A percentile compares a stretch with the other conserved stretches of the same genome.
These are phyloP conservation scores for Habroteleia sp. DNA, from an alignment of 2,888 invertebrate genomes.

Conservation along the genomic window DNA sequence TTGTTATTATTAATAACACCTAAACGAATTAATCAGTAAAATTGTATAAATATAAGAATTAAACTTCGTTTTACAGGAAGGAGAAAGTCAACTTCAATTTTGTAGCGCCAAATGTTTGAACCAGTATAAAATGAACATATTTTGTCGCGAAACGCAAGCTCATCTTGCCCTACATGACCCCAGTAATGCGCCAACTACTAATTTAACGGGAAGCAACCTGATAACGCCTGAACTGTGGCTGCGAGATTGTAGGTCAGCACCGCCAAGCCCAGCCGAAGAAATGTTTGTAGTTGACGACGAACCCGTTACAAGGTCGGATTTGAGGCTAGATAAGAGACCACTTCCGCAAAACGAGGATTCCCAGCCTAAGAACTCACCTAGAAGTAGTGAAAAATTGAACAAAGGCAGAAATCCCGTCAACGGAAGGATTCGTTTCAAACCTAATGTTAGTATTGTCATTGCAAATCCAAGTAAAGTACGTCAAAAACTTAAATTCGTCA, in stretches of 20 bases:
- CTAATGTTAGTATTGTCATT: slow-evolving; percentile 38
- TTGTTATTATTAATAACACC: no score
- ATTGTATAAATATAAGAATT: no score
- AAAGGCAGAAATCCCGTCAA: slow-evolving; percentile 35
- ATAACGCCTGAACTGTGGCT: slow-evolving; percentile 97
- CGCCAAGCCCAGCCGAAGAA: slow-evolving; percentile 80
- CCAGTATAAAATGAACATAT: slow-evolving; percentile 98
- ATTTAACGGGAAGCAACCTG: slow-evolving; percentile 81
- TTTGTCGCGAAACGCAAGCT: slow-evolving; percentile 95
- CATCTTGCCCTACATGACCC: slow-evolving; percentile 88
- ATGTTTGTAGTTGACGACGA: slow-evolving; percentile 69
- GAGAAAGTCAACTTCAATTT: slow-evolving; percentile 94
- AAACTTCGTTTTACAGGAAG: slow-evolving; percentile 86
- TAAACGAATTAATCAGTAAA: no score
- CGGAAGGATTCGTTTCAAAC: slow-evolving; percentile 39
- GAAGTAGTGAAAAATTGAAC: slow-evolving; percentile 12
- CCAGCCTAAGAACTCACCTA: slow-evolving; percentile 47
- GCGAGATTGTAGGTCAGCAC: slow-evolving; percentile 87
- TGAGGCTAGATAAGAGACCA: slow-evolving; percentile 67
- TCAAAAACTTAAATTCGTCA: no score
- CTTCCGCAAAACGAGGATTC: slow-evolving; percentile 60
- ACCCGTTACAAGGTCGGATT: slow-evolving; percentile 60
- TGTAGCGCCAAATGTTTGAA: slow-evolving; percentile 96
- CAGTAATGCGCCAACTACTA: slow-evolving; percentile 66
- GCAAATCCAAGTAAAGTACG: no score